Evolutionary conservation across 1,140 invertebrate species (phyloP).

Genomic region (Apocrypta bakeri): DNA sequence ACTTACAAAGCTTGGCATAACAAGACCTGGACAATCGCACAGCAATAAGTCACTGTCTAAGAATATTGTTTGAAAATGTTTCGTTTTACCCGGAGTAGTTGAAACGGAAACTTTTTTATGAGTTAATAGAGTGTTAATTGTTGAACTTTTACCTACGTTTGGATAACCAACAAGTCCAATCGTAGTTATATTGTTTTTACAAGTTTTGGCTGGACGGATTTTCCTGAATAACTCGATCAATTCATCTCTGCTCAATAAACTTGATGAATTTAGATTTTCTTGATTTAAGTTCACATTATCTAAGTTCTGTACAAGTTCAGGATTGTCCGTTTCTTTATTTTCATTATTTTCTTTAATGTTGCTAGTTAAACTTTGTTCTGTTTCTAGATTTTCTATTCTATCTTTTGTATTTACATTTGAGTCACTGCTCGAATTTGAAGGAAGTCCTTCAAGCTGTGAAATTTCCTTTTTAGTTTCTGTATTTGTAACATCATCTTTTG

Average conservation of each 20-base stretch:
- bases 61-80: conserved; percentile 92
- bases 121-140: conserved; percentile 94
- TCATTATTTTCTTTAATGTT: background rate
- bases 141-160: conserved; percentile 99
- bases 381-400: conserved; percentile 18
- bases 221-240: conserved; percentile 80
- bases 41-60: conserved; percentile 88
- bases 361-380: background rate
- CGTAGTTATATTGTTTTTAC: conserved; percentile 79
- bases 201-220: conserved; percentile 77
- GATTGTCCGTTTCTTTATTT: background rate
- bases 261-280: conserved; percentile 59
- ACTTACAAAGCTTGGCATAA: conserved; percentile 96
- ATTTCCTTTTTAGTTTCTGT: conserved; percentile 19
- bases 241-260: conserved; percentile 71
- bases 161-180: conserved; percentile 98
- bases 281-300: conserved; percentile 5
- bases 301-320: background rate
- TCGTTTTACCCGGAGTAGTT: conserved; percentile 97
- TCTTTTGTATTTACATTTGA: background rate
- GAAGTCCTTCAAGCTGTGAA: too few relatives aligned
- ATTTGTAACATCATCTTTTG: conserved; percentile 64
- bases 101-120: conserved; percentile 97
- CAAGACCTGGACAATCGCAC: conserved; percentile 98
- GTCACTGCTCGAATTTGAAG: background rate